Evolutionary conservation across 2,888 invertebrate genomes (phyloP).

Genomic region (Clitarchus hookeri): DNA sequence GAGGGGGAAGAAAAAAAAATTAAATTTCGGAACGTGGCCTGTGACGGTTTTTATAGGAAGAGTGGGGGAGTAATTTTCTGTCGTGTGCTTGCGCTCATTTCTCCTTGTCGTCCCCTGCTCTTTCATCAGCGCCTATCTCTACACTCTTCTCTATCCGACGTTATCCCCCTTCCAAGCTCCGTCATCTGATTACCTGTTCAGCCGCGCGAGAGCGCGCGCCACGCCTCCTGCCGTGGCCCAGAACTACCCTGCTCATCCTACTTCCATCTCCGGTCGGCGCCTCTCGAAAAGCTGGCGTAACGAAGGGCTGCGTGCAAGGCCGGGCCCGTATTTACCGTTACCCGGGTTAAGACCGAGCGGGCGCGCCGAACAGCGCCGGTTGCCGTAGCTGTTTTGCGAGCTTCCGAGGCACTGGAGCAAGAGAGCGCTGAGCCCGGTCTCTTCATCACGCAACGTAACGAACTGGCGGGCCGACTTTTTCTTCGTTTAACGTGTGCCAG

Average conservation of each 20-base stretch:
- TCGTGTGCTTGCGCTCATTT: not conserved
- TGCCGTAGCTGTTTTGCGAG: too few species aligned
- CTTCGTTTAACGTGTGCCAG: too few species aligned
- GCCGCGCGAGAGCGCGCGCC: not conserved
- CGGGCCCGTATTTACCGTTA: too few species aligned
- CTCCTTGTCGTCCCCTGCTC: not conserved
- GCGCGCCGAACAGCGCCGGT: too few species aligned
- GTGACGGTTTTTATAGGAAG: not conserved
- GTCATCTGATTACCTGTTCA: conserved; percentile 2
- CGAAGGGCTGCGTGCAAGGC: too few species aligned
- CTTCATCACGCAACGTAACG: too few species aligned
- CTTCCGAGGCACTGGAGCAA: too few species aligned
- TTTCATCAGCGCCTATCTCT: not conserved
- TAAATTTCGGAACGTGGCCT: conserved; percentile 7
- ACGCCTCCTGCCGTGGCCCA: not conserved
- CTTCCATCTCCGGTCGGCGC: not conserved
- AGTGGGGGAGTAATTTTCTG: not conserved
- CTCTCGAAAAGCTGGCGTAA: not conserved
- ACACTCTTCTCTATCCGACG: too few species aligned
- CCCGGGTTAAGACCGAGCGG: too few species aligned
- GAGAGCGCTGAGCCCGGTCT: too few species aligned
- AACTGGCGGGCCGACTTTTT: too few species aligned
- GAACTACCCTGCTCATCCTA: not conserved
- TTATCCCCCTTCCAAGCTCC: not conserved
- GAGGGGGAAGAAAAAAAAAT: not conserved